Base-by-base conservation (phyloP, 2,888 invertebrate genomes). In the Escarpia spicata region DNA sequence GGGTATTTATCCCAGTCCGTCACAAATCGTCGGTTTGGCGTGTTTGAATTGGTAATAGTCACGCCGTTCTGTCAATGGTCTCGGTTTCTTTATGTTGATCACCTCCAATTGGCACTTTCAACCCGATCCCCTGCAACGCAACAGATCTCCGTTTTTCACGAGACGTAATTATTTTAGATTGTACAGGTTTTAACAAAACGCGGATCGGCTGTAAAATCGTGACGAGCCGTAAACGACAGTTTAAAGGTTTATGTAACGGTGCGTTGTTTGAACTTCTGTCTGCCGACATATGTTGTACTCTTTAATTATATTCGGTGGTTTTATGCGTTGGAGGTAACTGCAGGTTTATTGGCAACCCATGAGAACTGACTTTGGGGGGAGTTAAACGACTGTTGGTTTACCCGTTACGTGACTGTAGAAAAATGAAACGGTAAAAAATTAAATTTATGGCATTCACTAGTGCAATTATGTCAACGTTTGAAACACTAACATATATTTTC, bases 231-330 rank as follows among this genome's bases (percentile, higher is more conserved):
- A 75, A 75, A 75, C 75, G 26, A 26, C 19, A 26, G n/a, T 19
- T 75, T 26, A 75, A 75, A 75, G 75, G 75, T 75, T 75, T 75
- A 75, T 75, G 75, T 26, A 75, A 75, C 75, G 26, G 19, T 26
- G 75, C 19, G 75, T 15, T 75, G 75, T 75, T 75, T 75, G 75
- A 75, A 75, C 75, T 75, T 75, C 75, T 26, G 26, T 26, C 6
- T 75, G 75, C 75, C 75, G 75, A 75, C 75, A 75, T 75, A 75
- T 75, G 75, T n/a, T 6, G 75, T 75, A 19, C 19, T 75, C 75
- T 75, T 75, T 75, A 75, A 75, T 75, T 75, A 75, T 75, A 75
- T 75, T 75, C 75, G 75, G 75, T 75, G 19, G 75, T 75, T 75
- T 75, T 26, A 75, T 75, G 75, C 26, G 19, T n/a, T 75, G n/a